Evolutionary conservation across 1,140 invertebrate species (phyloP), one percentile per base, ranked within the genome.

Genomic region (Musca domestica): DNA sequence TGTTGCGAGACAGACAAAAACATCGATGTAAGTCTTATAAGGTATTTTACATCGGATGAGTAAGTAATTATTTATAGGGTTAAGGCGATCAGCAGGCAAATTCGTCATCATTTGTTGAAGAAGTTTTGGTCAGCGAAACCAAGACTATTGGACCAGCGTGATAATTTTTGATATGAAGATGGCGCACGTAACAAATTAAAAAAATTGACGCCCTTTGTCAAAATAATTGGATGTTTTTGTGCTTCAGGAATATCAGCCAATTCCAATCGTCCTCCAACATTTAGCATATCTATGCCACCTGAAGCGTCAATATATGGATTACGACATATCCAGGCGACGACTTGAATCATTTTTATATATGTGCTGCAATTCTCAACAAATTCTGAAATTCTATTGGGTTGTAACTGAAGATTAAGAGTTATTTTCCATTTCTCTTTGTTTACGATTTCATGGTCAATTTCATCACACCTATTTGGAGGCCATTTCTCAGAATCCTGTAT

Each of bases 371-470:
- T 48, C 23, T 23, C 49, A 17, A 66, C 20, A 3, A 15, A 34
- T 5, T 66, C 19, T 3, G 27, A 12, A 14, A 30, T 58, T n/a
- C 27, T n/a, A 7, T 58, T 58, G 6, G 23, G 27, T 30, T n/a
- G 14, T 1, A 10, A 2, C n/a, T 58, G 23, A 3, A 30, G 12
- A 15, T 0, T 1, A 30, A 58, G 54, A n/a, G 19, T 25, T n/a
- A 23, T 58, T 27, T 58, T 58, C 2, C 54, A 23, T 58, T 58
- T 58, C 27, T 58, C 54, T n/a, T n/a, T 27, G 10, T 58, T 15
- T 15, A 58, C 7, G 10, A 27, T 23, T 25, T 56, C 12, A 15
- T 27, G 52, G n/a, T 58, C 17, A 17, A 30, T 30, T 30, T 30
- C 27, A 30, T 30, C 27, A 9, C 27, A 30, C 9, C 27, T 30